Percentiles rank a stretch among this genome's conserved stretches.
Evolutionary conservation across 1,140 invertebrate genomes (phyloP).

Genomic region (Chionoecetes opilio): DNA sequence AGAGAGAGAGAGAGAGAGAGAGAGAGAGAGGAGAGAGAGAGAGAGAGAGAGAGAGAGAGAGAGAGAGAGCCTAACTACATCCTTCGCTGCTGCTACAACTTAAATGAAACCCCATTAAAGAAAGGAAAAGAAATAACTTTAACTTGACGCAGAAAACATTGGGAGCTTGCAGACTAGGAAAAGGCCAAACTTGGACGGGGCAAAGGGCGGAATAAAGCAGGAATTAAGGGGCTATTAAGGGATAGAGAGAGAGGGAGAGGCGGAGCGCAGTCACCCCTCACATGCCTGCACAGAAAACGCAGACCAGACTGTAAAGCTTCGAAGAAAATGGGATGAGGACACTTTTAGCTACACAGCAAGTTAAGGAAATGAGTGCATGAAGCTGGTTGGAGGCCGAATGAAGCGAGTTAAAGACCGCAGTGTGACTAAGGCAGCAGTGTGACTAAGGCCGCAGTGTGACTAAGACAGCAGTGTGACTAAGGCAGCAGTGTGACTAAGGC

Average conservation of each 20-base stretch:
- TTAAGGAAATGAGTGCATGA: neutral
- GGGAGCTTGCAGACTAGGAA: neutral
- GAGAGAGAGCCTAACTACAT: neutral
- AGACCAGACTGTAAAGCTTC: neutral
- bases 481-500: too few species aligned
- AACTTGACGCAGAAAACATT: neutral
- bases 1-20: neutral
- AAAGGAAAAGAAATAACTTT: neutral
- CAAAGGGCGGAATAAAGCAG: slow-evolving; percentile 15
- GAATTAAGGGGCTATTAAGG: slow-evolving; percentile 17
- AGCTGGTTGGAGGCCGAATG: neutral
- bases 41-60: neutral
- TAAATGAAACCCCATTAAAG: slow-evolving; percentile 22
- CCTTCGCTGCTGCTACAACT: neutral
- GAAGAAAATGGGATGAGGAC: slow-evolving; percentile 5
- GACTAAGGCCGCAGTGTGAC: too few species aligned
- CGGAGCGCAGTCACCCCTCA: neutral
- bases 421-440: too few species aligned
- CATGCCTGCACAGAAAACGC: neutral
- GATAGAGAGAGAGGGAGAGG: neutral
- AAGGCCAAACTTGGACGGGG: slow-evolving; percentile 25
- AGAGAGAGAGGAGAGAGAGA: neutral
- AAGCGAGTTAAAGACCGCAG: neutral
- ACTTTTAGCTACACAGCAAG: neutral
- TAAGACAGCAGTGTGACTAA: too few species aligned